Conservation (phyloP, 2,888 invertebrate species). For the Xanthia icteritia region DNA sequence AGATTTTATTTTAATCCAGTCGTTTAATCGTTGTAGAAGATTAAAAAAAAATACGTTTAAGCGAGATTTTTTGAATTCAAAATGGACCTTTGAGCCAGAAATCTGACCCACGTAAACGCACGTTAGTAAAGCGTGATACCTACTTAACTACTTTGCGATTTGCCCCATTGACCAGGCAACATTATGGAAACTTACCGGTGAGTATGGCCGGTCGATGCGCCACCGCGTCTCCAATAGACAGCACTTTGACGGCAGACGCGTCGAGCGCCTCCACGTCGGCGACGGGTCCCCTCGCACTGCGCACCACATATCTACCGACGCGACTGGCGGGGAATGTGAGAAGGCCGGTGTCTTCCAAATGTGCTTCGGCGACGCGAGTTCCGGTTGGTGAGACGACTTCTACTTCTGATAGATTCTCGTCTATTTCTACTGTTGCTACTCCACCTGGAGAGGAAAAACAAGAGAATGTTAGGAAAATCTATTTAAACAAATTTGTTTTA, state of each 20-base stretch:
- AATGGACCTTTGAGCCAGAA: neutral
- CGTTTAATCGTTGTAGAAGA: no score
- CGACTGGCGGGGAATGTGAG: conserved; percentile 94
- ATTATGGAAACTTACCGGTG: conserved; percentile 79
- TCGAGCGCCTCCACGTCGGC: conserved; percentile 94
- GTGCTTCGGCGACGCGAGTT: conserved; percentile 91
- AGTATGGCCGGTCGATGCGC: conserved; percentile 96
- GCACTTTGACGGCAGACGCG: conserved; percentile 93
- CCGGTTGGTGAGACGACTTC: conserved; percentile 93
- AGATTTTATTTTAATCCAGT: no score
- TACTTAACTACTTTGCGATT: neutral
- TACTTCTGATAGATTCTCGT: conserved; percentile 91
- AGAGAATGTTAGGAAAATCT: neutral
- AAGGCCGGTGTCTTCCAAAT: conserved; percentile 90
- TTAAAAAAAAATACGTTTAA: no score
- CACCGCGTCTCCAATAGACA: conserved; percentile 93
- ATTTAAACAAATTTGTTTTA: no score
- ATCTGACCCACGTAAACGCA: neutral
- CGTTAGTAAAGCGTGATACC: no score
- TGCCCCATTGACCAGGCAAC: neutral
- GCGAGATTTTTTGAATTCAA: neutral
- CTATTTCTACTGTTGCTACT: conserved; percentile 91
- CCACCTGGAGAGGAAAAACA: conserved; percentile 75
- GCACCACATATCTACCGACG: conserved; percentile 94
- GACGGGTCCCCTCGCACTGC: conserved; percentile 81